Conservation (phyloP, 2,113 vertebrate species). For the Bos taurus region DNA sequence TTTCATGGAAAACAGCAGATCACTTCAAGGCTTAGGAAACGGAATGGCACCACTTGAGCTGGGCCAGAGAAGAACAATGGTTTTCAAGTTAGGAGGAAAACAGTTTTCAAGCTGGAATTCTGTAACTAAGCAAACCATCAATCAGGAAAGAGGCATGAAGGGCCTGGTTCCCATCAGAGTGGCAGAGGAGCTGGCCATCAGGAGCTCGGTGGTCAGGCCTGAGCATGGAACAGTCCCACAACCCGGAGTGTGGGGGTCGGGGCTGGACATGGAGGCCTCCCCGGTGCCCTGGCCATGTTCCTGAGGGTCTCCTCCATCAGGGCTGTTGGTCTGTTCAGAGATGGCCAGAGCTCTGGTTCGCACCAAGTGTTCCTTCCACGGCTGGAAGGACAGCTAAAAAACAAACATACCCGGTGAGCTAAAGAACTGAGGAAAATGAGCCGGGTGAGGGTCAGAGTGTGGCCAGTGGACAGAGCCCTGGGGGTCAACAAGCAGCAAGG, state of each 20-base stretch:
- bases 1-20: neutral
- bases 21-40: neutral
- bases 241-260: rapidly evolving
- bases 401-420: neutral
- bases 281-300: neutral
- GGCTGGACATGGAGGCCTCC: neutral
- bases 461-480: neutral
- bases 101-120: neutral
- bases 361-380: neutral
- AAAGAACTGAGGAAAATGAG: neutral
- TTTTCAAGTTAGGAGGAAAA: neutral
- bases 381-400: neutral
- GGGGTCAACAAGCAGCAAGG: neutral
- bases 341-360: neutral
- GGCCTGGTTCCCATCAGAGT: neutral
- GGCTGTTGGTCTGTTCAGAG: neutral
- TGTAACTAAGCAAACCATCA: neutral
- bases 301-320: neutral
- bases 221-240: neutral
- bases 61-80: neutral
- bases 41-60: neutral
- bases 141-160: neutral
- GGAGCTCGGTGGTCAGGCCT: neutral
- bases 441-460: neutral
- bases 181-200: neutral